Base-by-base conservation (phyloP, 2,113 vertebrate genomes). In the Pogonocichla stellata region DNA sequence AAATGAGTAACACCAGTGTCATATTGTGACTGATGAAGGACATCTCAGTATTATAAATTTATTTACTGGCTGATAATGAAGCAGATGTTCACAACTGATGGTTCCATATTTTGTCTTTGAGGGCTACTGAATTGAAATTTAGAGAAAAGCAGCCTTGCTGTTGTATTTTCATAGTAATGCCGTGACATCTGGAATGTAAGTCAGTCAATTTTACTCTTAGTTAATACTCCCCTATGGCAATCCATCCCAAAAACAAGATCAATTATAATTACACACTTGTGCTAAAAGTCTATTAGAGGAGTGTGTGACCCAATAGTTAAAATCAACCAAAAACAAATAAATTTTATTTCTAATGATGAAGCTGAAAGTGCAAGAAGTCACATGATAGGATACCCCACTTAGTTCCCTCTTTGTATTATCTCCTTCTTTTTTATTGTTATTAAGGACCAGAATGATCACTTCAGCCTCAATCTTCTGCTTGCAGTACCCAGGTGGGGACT, bases 61-160 rank as follows among this genome's bases (percentile, higher is more conserved):
- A 90, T 88, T 87, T 87, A 53, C 23, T 79, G 13, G 10, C 25
- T 75, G 29, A 38, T 48, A 54, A 22, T 36, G 34, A 84, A 88
- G 34, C 77, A 91, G 86, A 91, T 79, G 80, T 9, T 42, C 67
- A 48, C 48, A 91, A 45, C 62, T 69, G 22, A 89, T 48, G 28
- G 16, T 38, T 79, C 64, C 47, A 75, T 87, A 87, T 81, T 91
- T 96, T 91, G 19, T 92, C 61, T 95, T 95, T 93, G 74, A 93
- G 40, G 70, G 28, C 42, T 69, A 79, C 31, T 36, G 15, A 84
- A 84, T 12, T 91, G 48, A 87, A 87, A 95, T n/a, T 79, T 36
- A 90, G 64, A 74, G 78, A 89, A 91, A 84, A 86, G 17, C 18
- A 75, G 42, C 9, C 28, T 56, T 72, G 17, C 12, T 57, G 10